These are phyloP conservation scores for Macrosteles quadrilineatus DNA, from an alignment of 1,140 invertebrate genomes.

Conservation along the genomic window DNA sequence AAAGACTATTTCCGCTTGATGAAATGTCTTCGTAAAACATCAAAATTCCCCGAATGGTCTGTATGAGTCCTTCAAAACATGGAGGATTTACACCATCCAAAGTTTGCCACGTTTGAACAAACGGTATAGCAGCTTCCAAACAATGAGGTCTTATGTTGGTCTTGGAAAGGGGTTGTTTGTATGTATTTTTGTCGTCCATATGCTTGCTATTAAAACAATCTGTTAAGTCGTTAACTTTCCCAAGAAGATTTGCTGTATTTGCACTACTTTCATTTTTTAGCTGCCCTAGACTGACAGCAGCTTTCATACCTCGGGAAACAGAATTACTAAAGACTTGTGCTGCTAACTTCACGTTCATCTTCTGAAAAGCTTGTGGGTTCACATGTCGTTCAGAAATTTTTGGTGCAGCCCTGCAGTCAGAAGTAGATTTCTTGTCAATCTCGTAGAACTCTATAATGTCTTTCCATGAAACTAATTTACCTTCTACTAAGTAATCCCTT, in stretches of 20 bases:
- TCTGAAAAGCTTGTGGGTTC: background rate
- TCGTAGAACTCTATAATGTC: conserved; percentile 27
- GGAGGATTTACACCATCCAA: no score
- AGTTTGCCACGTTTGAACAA: background rate
- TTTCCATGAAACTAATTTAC: conserved; percentile 10
- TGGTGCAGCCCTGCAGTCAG: background rate
- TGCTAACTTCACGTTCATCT: no score
- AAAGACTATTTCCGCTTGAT: background rate
- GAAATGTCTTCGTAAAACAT: background rate
- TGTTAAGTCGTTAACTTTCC: background rate
- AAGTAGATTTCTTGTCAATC: background rate
- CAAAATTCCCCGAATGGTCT: background rate
- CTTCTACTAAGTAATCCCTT: conserved; percentile 4
- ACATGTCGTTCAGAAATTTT: background rate
- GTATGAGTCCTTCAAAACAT: no score
- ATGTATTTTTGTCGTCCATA: background rate
- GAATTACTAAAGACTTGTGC: background rate
- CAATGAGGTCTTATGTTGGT: background rate
- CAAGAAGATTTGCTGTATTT: background rate
- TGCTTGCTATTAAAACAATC: background rate
- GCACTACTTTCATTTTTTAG: background rate
- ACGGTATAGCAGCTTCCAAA: background rate
- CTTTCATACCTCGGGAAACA: background rate
- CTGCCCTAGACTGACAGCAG: background rate
- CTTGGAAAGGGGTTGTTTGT: background rate